Conservation (phyloP, 1,140 invertebrate genomes). For the Papilio helenus region DNA sequence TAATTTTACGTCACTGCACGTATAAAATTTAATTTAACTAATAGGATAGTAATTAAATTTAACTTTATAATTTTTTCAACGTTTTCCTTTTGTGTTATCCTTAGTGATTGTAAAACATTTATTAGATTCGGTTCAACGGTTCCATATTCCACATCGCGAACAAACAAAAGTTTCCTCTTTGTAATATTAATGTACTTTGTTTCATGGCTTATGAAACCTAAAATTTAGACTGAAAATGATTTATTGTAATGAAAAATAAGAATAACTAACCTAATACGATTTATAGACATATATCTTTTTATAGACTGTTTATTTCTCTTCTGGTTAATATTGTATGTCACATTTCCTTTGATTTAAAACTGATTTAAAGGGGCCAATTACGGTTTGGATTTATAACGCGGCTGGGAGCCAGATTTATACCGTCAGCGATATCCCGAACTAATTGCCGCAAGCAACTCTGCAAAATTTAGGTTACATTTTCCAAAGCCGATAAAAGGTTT, state of each 20-base stretch:
- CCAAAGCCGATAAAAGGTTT: background rate
- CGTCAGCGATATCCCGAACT: conserved; percentile 55
- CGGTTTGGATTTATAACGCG: conserved; percentile 58
- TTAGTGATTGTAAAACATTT: background rate
- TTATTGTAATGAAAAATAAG: background rate
- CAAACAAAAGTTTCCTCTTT: conserved; percentile 10
- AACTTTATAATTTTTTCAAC: background rate
- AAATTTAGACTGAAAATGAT: background rate
- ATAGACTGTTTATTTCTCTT: background rate
- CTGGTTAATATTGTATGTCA: background rate
- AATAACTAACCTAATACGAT: background rate
- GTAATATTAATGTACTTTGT: background rate
- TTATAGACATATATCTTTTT: background rate
- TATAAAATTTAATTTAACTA: background rate
- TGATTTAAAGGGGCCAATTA: conserved; percentile 61
- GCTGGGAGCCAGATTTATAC: conserved; percentile 54
- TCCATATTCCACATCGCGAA: background rate
- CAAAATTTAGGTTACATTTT: conserved; percentile 41
- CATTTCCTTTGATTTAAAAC: conserved; percentile 50
- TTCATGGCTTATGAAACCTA: background rate
- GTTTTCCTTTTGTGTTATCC: too few relatives aligned
- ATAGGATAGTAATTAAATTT: background rate
- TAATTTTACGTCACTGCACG: too few relatives aligned
- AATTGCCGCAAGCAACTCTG: conserved; percentile 54
- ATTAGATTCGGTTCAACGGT: background rate